These are phyloP conservation scores for Melanotaenia parkinsoni DNA, from an alignment of 2,797 vertebrate species.

Conservation along the genomic window DNA sequence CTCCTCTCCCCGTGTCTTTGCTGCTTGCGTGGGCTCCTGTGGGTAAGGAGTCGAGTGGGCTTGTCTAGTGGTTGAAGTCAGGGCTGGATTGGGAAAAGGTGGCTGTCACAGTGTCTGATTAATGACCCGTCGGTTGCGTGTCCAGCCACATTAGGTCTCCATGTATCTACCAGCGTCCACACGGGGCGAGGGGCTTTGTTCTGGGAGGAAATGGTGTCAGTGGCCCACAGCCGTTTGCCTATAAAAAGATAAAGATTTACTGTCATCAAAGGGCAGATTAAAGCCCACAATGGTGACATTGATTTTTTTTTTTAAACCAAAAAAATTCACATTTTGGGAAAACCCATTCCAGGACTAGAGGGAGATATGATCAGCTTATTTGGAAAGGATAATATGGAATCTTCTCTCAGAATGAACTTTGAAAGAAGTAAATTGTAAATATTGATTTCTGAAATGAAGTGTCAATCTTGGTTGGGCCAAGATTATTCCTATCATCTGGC, in stretches of 20 bases:
- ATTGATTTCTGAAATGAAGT: slow-evolving; percentile 99
- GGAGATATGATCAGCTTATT: slow-evolving; percentile 99
- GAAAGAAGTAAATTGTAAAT: slow-evolving; percentile 99
- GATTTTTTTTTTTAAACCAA: slow-evolving; percentile 91
- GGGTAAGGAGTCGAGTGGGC: slow-evolving; percentile 75
- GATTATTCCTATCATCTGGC: slow-evolving; percentile 99
- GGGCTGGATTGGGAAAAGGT: slow-evolving; percentile 85
- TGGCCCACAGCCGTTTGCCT: slow-evolving; percentile 96
- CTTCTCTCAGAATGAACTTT: slow-evolving; percentile 99
- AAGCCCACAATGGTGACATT: slow-evolving; percentile 99
- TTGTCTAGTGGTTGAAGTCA: slow-evolving; percentile 77
- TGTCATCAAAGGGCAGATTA: slow-evolving; percentile 99
- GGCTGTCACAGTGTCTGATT: slow-evolving; percentile 99
- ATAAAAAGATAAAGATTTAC: slow-evolving; percentile 99
- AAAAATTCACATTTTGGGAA: slow-evolving; percentile 99
- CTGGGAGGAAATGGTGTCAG: slow-evolving; percentile 99
- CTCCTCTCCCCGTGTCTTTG: slow-evolving; percentile 61
- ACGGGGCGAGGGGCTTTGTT: slow-evolving; percentile 96
- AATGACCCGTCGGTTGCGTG: slow-evolving; percentile 99
- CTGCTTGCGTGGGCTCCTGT: slow-evolving; percentile 77
- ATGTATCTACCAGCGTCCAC: slow-evolving; percentile 97
- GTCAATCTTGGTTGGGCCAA: slow-evolving; percentile 98
- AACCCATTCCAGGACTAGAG: slow-evolving; percentile 95
- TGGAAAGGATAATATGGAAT: slow-evolving; percentile 99
- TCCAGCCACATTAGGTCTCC: slow-evolving; percentile 99